phyloP scores from a whole-genome alignment of 2,888 invertebrate species.

The Chrysolina americana region DNA sequence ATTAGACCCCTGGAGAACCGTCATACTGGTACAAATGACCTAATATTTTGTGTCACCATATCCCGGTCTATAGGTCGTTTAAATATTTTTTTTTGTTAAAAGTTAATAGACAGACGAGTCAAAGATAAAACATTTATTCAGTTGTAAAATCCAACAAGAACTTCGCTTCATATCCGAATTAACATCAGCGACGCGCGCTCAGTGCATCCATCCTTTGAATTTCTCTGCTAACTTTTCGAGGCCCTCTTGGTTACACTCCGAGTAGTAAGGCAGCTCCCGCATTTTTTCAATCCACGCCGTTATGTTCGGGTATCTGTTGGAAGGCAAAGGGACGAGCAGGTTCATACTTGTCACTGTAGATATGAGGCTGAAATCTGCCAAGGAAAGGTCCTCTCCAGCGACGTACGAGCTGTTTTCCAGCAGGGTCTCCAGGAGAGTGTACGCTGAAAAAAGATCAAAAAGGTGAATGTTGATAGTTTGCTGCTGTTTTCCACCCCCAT shows the following conservation, averaged over 20 bases:
- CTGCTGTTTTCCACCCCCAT: no score
- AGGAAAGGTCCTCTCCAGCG: constrained; percentile 53
- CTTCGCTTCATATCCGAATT: no score
- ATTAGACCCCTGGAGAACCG: no score
- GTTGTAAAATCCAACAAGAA: no score
- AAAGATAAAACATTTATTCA: no score
- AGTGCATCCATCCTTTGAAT: constrained; percentile 40
- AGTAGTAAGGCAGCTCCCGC: constrained; percentile 55
- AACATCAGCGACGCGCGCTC: not conserved
- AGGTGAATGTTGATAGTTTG: no score
- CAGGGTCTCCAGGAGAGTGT: constrained; percentile 66
- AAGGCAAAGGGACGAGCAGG: constrained; percentile 66
- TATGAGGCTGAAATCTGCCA: constrained; percentile 57
- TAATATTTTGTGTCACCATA: no score
- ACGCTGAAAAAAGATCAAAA: constrained; percentile 53
- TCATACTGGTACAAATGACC: no score
- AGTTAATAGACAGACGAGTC: no score
- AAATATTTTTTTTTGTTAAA: no score
- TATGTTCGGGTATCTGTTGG: constrained; percentile 65
- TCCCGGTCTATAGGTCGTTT: no score
- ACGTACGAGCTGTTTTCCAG: constrained; percentile 60
- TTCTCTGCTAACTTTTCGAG: constrained; percentile 48
- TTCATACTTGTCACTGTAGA: constrained; percentile 51
- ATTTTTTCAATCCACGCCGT: constrained; percentile 54
- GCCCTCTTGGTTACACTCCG: constrained; percentile 54